Percentiles rank a stretch among this genome's conserved stretches.
Conservation (phyloP, 2,888 invertebrate genomes). For the Incurvaria masculella region DNA sequence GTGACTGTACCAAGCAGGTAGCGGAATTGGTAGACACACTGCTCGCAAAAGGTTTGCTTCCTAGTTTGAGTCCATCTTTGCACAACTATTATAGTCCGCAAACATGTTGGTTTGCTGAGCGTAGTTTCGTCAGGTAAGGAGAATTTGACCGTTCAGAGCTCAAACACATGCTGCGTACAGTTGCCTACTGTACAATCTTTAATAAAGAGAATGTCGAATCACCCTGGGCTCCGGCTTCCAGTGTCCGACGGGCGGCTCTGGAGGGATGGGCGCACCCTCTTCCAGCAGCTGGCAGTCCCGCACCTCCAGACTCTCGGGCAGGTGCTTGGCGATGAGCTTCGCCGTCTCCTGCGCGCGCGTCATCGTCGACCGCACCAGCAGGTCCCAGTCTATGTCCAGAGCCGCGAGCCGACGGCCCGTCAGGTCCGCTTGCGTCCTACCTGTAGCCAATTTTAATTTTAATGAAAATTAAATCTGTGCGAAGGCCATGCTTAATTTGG, state of each 20-base stretch:
- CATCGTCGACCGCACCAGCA: conserved; percentile 88
- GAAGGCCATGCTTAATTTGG: neutral
- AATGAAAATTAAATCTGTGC: neutral
- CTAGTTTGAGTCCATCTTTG: too few species aligned
- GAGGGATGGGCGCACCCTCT: conserved; percentile 94
- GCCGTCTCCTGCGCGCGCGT: conserved; percentile 91
- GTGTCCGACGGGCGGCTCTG: conserved; percentile 85
- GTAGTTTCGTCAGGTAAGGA: too few species aligned
- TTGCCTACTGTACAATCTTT: too few species aligned
- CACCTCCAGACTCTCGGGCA: conserved; percentile 57
- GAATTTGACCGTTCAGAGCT: too few species aligned
- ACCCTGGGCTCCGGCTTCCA: conserved; percentile 77
- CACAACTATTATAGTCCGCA: too few species aligned
- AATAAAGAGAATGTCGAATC: too few species aligned
- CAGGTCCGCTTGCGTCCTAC: conserved; percentile 77
- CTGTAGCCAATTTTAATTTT: conserved; percentile 41
- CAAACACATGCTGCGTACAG: too few species aligned
- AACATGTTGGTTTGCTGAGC: too few species aligned
- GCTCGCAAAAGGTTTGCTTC: too few species aligned
- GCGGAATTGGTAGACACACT: too few species aligned
- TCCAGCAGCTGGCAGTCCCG: conserved; percentile 72
- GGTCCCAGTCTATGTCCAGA: conserved; percentile 74
- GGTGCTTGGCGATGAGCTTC: conserved; percentile 68
- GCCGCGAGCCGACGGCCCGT: conserved; percentile 81
- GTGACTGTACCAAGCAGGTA: too few species aligned